Conservation (phyloP, 1,140 invertebrate species). For the Drosophila bifasciata region DNA sequence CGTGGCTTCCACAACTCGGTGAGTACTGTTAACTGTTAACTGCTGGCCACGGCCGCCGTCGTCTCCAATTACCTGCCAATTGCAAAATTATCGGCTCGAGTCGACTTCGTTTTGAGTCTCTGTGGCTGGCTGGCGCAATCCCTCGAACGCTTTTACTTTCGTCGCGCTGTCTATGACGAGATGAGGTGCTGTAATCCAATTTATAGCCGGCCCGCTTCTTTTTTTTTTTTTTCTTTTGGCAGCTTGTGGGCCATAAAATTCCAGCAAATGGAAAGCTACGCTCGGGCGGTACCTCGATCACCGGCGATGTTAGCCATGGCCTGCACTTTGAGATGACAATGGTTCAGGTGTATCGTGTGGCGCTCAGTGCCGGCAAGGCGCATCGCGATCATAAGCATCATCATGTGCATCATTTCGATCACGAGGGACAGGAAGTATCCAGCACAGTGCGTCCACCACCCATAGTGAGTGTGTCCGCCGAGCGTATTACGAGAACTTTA, state of each 20-base stretch:
- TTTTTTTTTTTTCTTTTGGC: constrained; percentile 62
- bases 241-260: constrained; percentile 91
- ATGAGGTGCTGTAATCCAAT: constrained; percentile 3
- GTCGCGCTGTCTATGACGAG: background rate
- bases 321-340: constrained; percentile 91
- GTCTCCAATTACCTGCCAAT: constrained; percentile 43
- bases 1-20: constrained; percentile 93
- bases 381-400: constrained; percentile 93
- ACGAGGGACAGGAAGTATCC: constrained; percentile 87
- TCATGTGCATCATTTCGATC: constrained; percentile 91
- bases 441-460: constrained; percentile 85
- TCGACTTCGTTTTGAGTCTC: too few species aligned
- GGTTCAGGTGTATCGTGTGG: constrained; percentile 91
- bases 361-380: constrained; percentile 91
- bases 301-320: constrained; percentile 88
- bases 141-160: background rate
- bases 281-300: constrained; percentile 87
- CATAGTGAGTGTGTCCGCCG: constrained; percentile 78
- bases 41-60: background rate
- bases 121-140: too few species aligned
- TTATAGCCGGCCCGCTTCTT: background rate
- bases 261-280: constrained; percentile 90
- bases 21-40: constrained; percentile 76
- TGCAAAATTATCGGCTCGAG: constrained; percentile 8
- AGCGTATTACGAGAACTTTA: background rate